These are phyloP conservation scores for Potamarius usumacintae DNA, from an alignment of 2,113 vertebrate genomes.

Conservation along the genomic window DNA sequence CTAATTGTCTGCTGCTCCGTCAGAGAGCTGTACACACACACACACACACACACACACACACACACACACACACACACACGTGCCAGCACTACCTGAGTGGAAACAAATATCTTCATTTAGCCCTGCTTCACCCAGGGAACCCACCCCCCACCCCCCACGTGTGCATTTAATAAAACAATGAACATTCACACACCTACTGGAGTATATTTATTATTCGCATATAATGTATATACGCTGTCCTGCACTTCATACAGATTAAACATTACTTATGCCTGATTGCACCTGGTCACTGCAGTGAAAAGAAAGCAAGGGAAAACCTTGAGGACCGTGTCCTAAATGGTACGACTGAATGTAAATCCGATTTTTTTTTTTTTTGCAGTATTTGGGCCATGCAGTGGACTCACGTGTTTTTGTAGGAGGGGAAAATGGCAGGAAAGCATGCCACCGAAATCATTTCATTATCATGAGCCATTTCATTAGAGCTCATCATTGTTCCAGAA, in stretches of 20 bases:
- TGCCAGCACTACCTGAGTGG: conserved; percentile 77
- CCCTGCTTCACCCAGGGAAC: conserved; percentile 58
- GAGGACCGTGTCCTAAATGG: conserved; percentile 28
- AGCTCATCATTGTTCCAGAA: too few relatives aligned
- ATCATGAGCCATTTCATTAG: conserved; percentile 21
- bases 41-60: conserved; percentile 21
- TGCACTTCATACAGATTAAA: neutral
- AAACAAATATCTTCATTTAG: conserved; percentile 81
- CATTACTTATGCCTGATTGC: neutral
- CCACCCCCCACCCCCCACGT: too few relatives aligned
- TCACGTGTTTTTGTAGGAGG: conserved; percentile 35
- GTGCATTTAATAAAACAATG: too few relatives aligned
- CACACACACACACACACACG: conserved; percentile 43
- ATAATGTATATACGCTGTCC: too few relatives aligned
- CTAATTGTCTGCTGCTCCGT: conserved; percentile 88
- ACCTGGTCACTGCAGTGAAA: neutral
- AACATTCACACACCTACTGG: neutral
- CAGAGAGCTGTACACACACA: conserved; percentile 57
- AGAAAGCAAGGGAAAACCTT: too few relatives aligned
- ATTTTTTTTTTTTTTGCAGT: conserved; percentile 58
- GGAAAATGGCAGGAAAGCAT: conserved; percentile 32
- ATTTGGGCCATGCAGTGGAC: conserved; percentile 62
- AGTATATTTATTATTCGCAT: too few relatives aligned
- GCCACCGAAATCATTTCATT: neutral
- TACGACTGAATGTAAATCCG: conserved; percentile 20